phyloP scores from a whole-genome alignment of 2,113 vertebrate genomes.

The Ceyx cyanopectus region DNA sequence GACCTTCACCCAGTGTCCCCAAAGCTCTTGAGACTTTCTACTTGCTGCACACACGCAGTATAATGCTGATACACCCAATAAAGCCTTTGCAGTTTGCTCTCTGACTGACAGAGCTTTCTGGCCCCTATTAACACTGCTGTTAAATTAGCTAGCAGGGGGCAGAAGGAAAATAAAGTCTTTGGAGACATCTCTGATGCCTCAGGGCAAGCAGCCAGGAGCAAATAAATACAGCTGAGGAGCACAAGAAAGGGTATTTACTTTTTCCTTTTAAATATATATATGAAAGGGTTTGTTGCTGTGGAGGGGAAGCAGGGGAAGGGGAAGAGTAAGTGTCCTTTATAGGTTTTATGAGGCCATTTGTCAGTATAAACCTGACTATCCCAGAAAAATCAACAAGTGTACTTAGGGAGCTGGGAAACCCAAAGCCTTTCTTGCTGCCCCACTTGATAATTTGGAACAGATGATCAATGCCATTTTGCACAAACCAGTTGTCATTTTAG shows the following conservation, averaged over 20 bases:
- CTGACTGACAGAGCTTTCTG: constrained; percentile 51
- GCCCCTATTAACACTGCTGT: constrained; percentile 30
- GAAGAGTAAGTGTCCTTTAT: background rate
- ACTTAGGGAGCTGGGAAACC: background rate
- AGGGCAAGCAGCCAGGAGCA: constrained; percentile 55
- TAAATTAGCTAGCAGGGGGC: constrained; percentile 54
- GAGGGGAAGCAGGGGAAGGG: background rate
- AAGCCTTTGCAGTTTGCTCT: background rate
- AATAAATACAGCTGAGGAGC: constrained; percentile 66
- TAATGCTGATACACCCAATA: background rate
- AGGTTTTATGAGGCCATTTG: constrained; percentile 39
- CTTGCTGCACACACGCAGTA: background rate
- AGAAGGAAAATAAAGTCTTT: constrained; percentile 67
- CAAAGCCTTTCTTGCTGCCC: constrained; percentile 13
- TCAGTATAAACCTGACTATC: constrained; percentile 1
- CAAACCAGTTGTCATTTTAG: background rate
- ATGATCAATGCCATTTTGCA: constrained; percentile 40
- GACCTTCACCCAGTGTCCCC: background rate
- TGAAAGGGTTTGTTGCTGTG: background rate
- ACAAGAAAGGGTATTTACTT: constrained; percentile 63
- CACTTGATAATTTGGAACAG: constrained; percentile 16
- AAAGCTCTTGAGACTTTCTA: background rate
- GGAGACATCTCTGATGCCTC: constrained; percentile 33
- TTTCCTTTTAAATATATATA: constrained; percentile 51
- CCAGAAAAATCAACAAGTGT: constrained; percentile 38